Evolutionary conservation across 1,140 invertebrate genomes (phyloP).

Genomic region (Trichoplusia ni): DNA sequence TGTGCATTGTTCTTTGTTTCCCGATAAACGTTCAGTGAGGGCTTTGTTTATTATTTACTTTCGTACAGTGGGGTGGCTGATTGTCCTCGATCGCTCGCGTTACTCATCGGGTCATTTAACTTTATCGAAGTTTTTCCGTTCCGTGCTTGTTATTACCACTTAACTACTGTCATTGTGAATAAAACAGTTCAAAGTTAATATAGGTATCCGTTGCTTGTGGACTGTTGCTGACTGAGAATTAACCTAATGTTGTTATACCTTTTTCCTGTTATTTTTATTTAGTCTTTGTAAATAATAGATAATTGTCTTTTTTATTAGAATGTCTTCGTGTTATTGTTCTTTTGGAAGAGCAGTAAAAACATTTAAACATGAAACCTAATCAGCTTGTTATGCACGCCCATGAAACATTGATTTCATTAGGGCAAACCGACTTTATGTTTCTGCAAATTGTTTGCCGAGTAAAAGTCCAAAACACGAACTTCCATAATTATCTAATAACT

Average conservation of each 20-base stretch:
- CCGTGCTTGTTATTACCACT: constrained; percentile 11
- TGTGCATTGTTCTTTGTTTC: constrained; percentile 44
- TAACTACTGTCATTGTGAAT: constrained; percentile 1
- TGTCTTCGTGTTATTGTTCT: too few relatives aligned
- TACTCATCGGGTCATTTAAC: constrained; percentile 53
- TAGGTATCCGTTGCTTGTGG: constrained; percentile 5
- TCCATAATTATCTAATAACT: too few relatives aligned
- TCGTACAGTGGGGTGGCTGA: constrained; percentile 41
- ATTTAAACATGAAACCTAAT: not conserved
- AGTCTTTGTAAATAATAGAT: too few relatives aligned
- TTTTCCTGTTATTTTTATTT: too few relatives aligned
- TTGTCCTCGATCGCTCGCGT: constrained; percentile 36
- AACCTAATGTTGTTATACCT: constrained; percentile 8
- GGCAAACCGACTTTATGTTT: too few relatives aligned
- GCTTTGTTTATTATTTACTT: constrained; percentile 46
- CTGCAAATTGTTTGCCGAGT: too few relatives aligned
- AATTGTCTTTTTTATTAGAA: too few relatives aligned
- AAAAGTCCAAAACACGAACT: too few relatives aligned
- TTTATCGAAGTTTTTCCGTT: constrained; percentile 42
- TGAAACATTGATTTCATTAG: too few relatives aligned
- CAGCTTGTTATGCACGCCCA: too few relatives aligned
- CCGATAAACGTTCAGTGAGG: constrained; percentile 30
- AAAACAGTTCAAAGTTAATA: constrained; percentile 14
- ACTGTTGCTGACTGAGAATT: not conserved
- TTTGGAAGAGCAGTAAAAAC: too few relatives aligned